Base-by-base conservation (phyloP, 2,113 vertebrate species). In the Macquaria ambigua region DNA sequence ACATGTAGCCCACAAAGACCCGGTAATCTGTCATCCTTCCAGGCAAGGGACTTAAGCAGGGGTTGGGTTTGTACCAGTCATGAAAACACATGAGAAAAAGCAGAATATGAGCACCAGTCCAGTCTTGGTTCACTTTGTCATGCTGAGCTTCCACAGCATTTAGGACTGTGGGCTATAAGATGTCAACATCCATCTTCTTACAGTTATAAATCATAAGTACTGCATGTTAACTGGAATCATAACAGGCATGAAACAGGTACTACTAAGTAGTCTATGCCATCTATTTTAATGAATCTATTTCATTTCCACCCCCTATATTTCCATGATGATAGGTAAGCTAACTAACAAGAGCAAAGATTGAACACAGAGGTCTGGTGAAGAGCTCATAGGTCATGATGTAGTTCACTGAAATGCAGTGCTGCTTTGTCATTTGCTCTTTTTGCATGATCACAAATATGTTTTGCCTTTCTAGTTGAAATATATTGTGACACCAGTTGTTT, bases 381-480 rank as follows among this genome's bases (percentile, higher is more conserved):
- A 77, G 62, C 20, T 23, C n/a, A 31, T 46, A 31, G 21, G 52
- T 21, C 63, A 55, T 2, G 15, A 21, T 14, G 75, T 11, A 28
- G 34, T 41, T 66, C 5, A 6, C 7, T 34, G 9, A 55, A 55
- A 48, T 37, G 8, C 18, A 63, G 20, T 59, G 10, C 39, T 84
- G 70, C 50, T 61, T 70, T 62, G 77, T 76, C 56, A 50, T 71
- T 52, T 80, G 34, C 48, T 80, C 71, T 61, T 79, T 63, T 67
- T 67, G 62, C 62, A 28, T 58, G 21, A 73, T 77, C 46, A 8
- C 6, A 41, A 50, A 39, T 55, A 58, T 58, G 63, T 62, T 55
- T 15, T 31, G 20, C 18, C 34, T 62, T 79, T 43, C 28, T 11
- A 31, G 34, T 18, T 62, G 37, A 53, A 85, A 46, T 43, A 6